Evolutionary conservation across 2,797 vertebrate species (phyloP), one percentile per base, ranked within the genome.

Genomic region (Sylvia borin): DNA sequence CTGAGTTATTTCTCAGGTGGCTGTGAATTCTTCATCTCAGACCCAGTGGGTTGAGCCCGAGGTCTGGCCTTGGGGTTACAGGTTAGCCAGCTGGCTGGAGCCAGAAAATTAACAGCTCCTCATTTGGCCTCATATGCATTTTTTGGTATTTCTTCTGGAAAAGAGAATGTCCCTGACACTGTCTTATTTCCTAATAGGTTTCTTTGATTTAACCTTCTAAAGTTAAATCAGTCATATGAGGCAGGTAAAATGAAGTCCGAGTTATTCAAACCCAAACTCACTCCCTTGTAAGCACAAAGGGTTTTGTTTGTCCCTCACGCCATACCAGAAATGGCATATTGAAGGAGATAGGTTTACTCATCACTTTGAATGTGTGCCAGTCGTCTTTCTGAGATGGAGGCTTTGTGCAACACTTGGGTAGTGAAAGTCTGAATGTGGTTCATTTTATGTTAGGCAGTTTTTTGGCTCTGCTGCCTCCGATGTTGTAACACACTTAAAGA

Each of bases 371-470:
- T 2, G 2, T 27, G 57, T 92, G 84, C 91, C 92, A 93, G 83
- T 58, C 0, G 0, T 51, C 66, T 32, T 73, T 88, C 62, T 62
- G 88, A 89, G 78, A 53, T 25, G 0, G 11, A 74, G 57, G 31
- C 57, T 74, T 95, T 95, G 78, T 79, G 92, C 88, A 95, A 61
- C 57, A 24, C 68, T 84, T 1, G 2, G 60, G 65, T 92, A 93
- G 93, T 74, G 94, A 93, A 96, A 95, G 91, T 90, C 92, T 95
- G 74, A 85, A 47, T 85, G 81, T 80, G 86, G 68, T 47, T 96
- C 74, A 11, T 92, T 89, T 89, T 67, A 13, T 51, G 31, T 74
- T 27, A 85, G 80, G 72, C 90, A 87, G 51, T 24, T 90, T 81
- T 85, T 95, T 94, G 93, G 80, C 92, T 94, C 29, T 0, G 0